These are phyloP conservation scores for Corythornis cristatus DNA, from an alignment of 2,113 vertebrate genomes.

Conservation along the genomic window DNA sequence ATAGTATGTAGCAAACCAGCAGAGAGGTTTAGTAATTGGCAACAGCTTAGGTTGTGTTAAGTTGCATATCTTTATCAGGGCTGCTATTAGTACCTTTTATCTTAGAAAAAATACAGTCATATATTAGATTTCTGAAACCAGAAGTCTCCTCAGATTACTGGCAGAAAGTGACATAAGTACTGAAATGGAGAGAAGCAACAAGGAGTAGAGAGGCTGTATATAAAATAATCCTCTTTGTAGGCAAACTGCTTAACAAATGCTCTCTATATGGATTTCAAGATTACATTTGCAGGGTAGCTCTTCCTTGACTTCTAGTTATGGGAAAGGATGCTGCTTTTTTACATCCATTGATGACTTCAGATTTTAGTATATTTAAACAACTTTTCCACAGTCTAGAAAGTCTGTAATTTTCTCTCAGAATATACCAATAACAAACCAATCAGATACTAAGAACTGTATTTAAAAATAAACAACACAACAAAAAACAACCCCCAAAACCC, in stretches of 20 bases:
- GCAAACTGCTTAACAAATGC: not conserved
- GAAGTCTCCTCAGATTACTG: not conserved
- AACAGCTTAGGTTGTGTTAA: not conserved
- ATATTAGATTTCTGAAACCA: not conserved
- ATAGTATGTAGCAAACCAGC: not conserved
- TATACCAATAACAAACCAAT: not conserved
- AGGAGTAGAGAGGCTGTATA: not conserved
- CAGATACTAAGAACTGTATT: not conserved
- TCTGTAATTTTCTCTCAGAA: not conserved
- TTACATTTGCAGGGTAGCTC: not conserved
- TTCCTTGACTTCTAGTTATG: not conserved
- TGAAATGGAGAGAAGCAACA: not conserved
- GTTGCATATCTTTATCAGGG: not conserved
- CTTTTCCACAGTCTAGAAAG: not conserved
- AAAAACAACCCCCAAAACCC: too few relatives aligned
- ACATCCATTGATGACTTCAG: not conserved
- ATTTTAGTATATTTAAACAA: not conserved
- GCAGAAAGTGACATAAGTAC: not conserved
- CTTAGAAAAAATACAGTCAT: not conserved
- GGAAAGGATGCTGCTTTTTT: not conserved
- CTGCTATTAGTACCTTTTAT: not conserved
- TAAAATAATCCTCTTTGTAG: not conserved
- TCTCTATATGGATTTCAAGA: not conserved
- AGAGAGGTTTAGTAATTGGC: not conserved
- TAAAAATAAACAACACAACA: not conserved